Evolutionary conservation across 2,113 vertebrate species (phyloP), one percentile per base, ranked within the genome.

Genomic region (Crotalus horridus): DNA sequence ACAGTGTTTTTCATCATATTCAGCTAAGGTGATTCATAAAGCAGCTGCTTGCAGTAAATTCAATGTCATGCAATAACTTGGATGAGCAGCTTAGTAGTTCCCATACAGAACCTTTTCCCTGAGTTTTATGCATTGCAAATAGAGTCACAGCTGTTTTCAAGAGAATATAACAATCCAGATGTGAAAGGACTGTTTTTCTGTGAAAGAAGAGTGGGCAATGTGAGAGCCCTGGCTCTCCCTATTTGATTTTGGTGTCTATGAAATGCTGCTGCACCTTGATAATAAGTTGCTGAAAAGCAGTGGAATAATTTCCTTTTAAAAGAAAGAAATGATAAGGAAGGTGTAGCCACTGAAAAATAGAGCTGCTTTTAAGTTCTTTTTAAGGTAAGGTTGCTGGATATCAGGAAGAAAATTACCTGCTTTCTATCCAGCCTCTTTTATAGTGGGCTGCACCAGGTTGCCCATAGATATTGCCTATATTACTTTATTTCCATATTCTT

Each of bases 11-110:
- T n/a, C 85, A 43, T 0, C 1, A 93, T 81, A 89, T 69, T 61
- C 43, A 87, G 69, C 89, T 95, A 93, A 92, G 87, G 90, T 56
- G 92, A 12, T 91, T 91, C 64, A 81, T 53, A 64, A 53, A 91
- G 56, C 20, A 87, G 4, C 20, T 59, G 21, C 17, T 51, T n/a
- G 15, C 39, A 2, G 26, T 24, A n/a, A 29, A 56, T 39, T 55
- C 6, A 20, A 3, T 20, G 51, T n/a, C 58, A 53, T 17, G 13
- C 6, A 51, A 17, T 61, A 48, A 48, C 6, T n/a, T 87, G 74
- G 74, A 11, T n/a, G 7, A 48, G 12, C 13, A 48, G 53, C 54
- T 86, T 54, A 51, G 51, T 43, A 29, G 3, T 85, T 91, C 53
- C 85, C 21, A 4, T 81, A 15, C 6, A 39, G 69, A 39, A 46